Evolutionary conservation across 2,797 vertebrate genomes (phyloP), one percentile per base, ranked within the genome.

Genomic region (Phylloscopus collybita): DNA sequence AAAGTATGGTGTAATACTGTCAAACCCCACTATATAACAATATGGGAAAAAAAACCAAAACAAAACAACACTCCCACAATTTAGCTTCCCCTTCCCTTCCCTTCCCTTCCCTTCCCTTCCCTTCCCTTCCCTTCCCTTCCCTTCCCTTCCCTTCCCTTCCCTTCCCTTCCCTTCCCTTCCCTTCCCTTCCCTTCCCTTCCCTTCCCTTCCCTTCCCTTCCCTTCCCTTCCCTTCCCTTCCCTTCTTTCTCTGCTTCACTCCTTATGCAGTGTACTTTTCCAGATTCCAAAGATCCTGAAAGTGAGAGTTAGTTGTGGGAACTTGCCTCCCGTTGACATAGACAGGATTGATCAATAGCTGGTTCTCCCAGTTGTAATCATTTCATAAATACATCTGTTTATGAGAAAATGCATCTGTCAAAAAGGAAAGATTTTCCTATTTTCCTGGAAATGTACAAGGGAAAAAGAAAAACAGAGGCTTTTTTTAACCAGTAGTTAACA

Each of bases 401-500:
- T 54, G 40, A 71, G 29, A 71, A 90, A 64, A 4, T 62, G 11
- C 7, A 38, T 40, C n/a, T 60, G 16, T 32, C 13, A 47, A 42
- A 13, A 64, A 9, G 3, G 13, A 79, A 87, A 42, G 5, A 23
- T 34, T 74, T 80, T 71, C 10, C 23, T 61, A 16, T 80, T 93
- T 66, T 60, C 16, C 38, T 67, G 16, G 4, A 82, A 79, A 10
- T 16, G 64, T 44, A 6, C 6, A 65, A 59, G 5, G 5, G 7
- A 36, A 36, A 40, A 74, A 85, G 6, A 80, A 4, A 71, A 36
- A 22, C 3, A n/a, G 7, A 9, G 16, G 2, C 0, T 0, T 45
- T 47, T 86, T 40, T n/a, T 34, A 34, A 38, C 13, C 4, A 66
- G 2, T 27, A 27, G 19, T 54, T 44, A 30, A 26, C 6, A 42